A percentile compares a stretch with the other conserved stretches of the same genome.
Conservation (phyloP, 2,888 invertebrate species). For the Eubasilissa splendida region DNA sequence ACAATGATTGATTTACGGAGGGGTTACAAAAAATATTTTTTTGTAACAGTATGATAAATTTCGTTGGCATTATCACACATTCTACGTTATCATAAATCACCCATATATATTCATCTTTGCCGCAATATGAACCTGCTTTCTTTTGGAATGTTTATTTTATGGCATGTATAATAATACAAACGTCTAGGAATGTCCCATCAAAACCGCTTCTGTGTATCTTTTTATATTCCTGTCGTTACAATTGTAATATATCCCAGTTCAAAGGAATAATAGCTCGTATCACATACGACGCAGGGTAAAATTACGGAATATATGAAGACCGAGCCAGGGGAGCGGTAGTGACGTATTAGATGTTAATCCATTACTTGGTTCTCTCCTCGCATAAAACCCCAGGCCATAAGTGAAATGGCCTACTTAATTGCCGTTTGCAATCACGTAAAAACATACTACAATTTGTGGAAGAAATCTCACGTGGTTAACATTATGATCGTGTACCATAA, state of each 20-base stretch:
- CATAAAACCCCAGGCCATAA: slow-evolving; percentile 50
- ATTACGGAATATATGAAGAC: slow-evolving; percentile 1
- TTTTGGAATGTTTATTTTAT: slow-evolving; percentile 46
- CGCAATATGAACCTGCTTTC: slow-evolving; percentile 31
- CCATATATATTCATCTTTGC: slow-evolving; percentile 39
- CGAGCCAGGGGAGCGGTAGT: slow-evolving; percentile 20
- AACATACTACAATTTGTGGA: too few species aligned
- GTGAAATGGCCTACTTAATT: slow-evolving; percentile 48
- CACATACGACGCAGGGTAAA: not conserved
- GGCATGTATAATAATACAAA: slow-evolving; percentile 41
- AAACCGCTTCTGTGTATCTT: slow-evolving; percentile 25
- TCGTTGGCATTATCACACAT: not conserved
- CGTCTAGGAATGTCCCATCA: slow-evolving; percentile 36
- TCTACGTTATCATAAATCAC: slow-evolving; percentile 1
- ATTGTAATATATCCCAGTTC: slow-evolving; percentile 14
- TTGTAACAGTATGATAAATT: not conserved
- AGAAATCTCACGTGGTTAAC: too few species aligned
- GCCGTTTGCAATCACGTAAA: slow-evolving; percentile 27
- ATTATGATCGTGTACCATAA: too few species aligned
- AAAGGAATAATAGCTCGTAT: slow-evolving; percentile 1
- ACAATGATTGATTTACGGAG: too few species aligned
- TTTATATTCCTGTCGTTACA: slow-evolving; percentile 41
- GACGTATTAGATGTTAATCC: slow-evolving; percentile 51
- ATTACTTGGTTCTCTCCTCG: slow-evolving; percentile 41
- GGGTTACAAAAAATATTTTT: too few species aligned